Percentiles rank a stretch among this genome's conserved stretches.
These are phyloP conservation scores for Bombus ignitus DNA, from an alignment of 1,140 invertebrate genomes.

Conservation along the genomic window DNA sequence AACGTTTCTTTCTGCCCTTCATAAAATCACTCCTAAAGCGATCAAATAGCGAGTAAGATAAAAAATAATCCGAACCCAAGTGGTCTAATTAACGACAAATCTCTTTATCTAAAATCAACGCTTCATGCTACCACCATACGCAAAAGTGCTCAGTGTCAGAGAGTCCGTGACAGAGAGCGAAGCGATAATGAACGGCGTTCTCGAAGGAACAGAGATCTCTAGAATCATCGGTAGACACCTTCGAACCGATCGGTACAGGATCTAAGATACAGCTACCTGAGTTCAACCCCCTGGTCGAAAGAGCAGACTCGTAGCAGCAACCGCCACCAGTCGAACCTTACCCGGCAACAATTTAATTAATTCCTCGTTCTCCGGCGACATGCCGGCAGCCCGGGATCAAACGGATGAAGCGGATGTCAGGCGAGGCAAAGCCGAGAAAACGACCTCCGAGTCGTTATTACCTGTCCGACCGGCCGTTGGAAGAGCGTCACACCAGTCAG, in stretches of 20 bases:
- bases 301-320: neutral
- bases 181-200: neutral
- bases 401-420: conserved; percentile 52
- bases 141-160: too few relatives aligned
- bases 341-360: conserved; percentile 53
- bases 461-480: conserved; percentile 37
- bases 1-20: too few relatives aligned
- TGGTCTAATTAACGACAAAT: too few relatives aligned
- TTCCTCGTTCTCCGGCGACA: conserved; percentile 43
- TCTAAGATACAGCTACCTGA: neutral
- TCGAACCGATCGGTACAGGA: neutral
- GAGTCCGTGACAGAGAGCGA: too few relatives aligned
- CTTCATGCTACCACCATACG: too few relatives aligned
- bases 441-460: conserved; percentile 52
- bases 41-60: too few relatives aligned
- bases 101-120: too few relatives aligned
- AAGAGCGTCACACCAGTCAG: conserved; percentile 51
- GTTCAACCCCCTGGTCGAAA: conserved; percentile 1
- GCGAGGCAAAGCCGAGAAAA: conserved; percentile 46
- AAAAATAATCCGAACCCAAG: too few relatives aligned
- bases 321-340: conserved; percentile 26
- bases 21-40: too few relatives aligned
- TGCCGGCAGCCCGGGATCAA: conserved; percentile 45
- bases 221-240: neutral
- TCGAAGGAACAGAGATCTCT: neutral